Percentiles rank a stretch among this genome's conserved stretches.
Evolutionary conservation across 2,113 vertebrate genomes (phyloP).

Genomic region (Austrofundulus limnaeus): DNA sequence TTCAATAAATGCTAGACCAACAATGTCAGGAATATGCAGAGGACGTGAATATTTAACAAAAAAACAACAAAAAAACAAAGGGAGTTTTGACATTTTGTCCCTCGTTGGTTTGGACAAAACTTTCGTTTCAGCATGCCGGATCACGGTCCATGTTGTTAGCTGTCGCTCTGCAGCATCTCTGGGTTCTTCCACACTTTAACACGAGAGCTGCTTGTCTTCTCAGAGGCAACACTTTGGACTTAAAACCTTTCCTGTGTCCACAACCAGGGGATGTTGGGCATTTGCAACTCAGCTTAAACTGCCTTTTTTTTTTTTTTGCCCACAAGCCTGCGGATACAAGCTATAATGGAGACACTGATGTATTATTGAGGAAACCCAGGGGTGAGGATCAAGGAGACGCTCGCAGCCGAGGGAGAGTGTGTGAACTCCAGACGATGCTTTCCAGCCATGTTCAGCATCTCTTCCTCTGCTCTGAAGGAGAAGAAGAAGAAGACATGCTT

Average conservation of each 20-base stretch:
- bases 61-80: neutral
- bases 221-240: conserved; percentile 72
- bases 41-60: neutral
- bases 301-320: conserved; percentile 70
- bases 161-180: conserved; percentile 55
- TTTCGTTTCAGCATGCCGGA: conserved; percentile 8
- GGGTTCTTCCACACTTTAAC: conserved; percentile 46
- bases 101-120: conserved; percentile 40
- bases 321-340: conserved; percentile 65
- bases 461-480: conserved; percentile 25
- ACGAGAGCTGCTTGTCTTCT: conserved; percentile 58
- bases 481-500: conserved; percentile 42
- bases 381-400: conserved; percentile 71
- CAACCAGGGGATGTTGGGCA: conserved; percentile 51
- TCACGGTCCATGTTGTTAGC: conserved; percentile 9
- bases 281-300: conserved; percentile 58
- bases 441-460: conserved; percentile 51
- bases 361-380: conserved; percentile 76
- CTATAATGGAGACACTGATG: conserved; percentile 77
- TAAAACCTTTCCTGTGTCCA: conserved; percentile 78
- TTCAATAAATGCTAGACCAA: neutral
- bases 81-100: conserved; percentile 8
- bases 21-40: conserved; percentile 2
- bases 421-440: conserved; percentile 65
- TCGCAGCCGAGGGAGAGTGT: conserved; percentile 42